Percentiles rank a stretch among this genome's conserved stretches.
phyloP scores from a whole-genome alignment of 2,113 vertebrate species.

The Nyctereutes procyonoides region DNA sequence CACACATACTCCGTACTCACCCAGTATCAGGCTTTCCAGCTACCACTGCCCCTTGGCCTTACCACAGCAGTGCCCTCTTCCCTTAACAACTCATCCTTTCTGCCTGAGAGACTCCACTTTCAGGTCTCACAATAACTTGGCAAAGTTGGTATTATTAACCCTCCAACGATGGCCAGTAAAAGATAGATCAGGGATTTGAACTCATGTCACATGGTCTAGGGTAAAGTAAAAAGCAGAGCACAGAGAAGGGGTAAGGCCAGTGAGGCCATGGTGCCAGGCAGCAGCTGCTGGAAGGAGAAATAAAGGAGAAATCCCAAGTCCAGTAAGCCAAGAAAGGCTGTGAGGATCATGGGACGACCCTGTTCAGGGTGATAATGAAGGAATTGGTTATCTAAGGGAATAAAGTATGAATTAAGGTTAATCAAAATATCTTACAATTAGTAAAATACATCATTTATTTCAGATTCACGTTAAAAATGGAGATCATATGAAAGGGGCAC shows the following conservation, averaged over 20 bases:
- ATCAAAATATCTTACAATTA: not conserved
- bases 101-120: not conserved
- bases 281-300: not conserved
- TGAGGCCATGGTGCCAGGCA: not conserved
- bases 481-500: conserved; percentile 96
- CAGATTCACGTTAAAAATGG: conserved; percentile 96
- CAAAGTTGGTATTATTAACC: not conserved
- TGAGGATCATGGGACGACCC: not conserved
- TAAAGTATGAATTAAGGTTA: not conserved
- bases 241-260: not conserved
- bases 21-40: fast-evolving
- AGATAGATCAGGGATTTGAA: not conserved
- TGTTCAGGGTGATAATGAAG: not conserved
- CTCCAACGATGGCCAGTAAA: not conserved
- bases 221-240: not conserved
- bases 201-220: not conserved
- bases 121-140: not conserved
- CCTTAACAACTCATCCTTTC: not conserved
- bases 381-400: not conserved
- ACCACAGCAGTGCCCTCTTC: not conserved
- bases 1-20: fast-evolving
- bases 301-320: not conserved
- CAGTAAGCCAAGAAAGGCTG: not conserved
- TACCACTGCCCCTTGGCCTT: not conserved
- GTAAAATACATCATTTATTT: conserved; percentile 59